Evolutionary conservation across 2,113 vertebrate species (phyloP), one percentile per base, ranked within the genome.

Genomic region (Hippolais icterina): DNA sequence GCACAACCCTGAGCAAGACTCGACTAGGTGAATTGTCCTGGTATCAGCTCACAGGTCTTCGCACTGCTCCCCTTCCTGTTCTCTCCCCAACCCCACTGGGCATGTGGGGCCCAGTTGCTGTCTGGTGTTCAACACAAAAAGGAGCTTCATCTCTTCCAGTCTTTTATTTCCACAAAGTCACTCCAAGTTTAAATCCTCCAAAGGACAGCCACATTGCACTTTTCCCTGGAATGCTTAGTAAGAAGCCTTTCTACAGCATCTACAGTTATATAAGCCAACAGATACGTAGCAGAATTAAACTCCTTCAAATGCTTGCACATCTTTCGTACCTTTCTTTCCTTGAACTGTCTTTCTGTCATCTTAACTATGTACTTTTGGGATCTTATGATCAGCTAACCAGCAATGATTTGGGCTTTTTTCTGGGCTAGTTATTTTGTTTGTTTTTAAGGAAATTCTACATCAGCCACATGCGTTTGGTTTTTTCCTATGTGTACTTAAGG

Each of bases 21-120:
- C 29, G 7, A 5, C 21, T 1, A 5, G 25, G 35, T 6, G 56
- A 49, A 6, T 12, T 5, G 19, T 16, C 33, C 68, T 31, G 6
- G 4, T 5, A 49, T 6, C 28, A 24, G 39, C 17, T 14, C 39
- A 8, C 0, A 0, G 20, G 3, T 28, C 33, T 39, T 28, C 50
- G 31, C 61, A 16, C 39, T 35, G 37, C 9, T 21, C 12, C n/a
- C 27, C 23, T 53, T 70, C 4, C 15, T 4, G 4, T 21, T n/a
- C 50, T 44, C 28, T 28, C 39, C 16, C 16, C 33, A 23, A 27
- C 10, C 21, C 18, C 35, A 31, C 13, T 0, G 0, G 4, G 22
- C 47, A 3, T 1, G 13, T 4, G 19, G 28, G 18, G 10, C 11
- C 37, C 19, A 35, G 13, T 0, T 33, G 24, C 41, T 21, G 6